Conservation (phyloP, 2,888 invertebrate genomes). For the Tetramorium bicarinatum region DNA sequence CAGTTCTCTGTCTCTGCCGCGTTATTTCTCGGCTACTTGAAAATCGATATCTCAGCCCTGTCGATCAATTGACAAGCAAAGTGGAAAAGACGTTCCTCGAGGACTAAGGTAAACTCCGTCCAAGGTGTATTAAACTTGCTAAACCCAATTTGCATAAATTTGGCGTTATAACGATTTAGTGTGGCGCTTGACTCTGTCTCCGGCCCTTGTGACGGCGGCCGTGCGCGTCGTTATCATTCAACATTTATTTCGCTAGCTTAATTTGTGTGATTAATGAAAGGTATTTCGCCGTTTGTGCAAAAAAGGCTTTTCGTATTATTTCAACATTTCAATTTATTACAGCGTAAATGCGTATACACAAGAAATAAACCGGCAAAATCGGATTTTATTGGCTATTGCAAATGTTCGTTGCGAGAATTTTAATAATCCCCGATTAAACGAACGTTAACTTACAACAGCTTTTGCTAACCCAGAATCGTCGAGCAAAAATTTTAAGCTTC, state of each 20-base stretch:
- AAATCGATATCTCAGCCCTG: conserved; percentile 45
- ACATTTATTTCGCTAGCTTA: conserved; percentile 38
- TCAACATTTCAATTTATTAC: conserved; percentile 6
- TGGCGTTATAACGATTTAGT: conserved; percentile 53
- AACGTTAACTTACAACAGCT: conserved; percentile 51
- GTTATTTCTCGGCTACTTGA: conserved; percentile 6
- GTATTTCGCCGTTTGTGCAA: neutral
- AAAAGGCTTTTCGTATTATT: conserved; percentile 3
- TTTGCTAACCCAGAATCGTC: conserved; percentile 48
- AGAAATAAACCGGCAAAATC: conserved; percentile 1
- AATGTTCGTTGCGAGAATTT: conserved; percentile 61
- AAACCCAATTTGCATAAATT: conserved; percentile 58
- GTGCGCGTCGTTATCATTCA: conserved; percentile 20
- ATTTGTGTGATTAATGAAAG: conserved; percentile 34
- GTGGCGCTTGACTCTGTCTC: conserved; percentile 25
- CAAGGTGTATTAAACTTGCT: conserved; percentile 57
- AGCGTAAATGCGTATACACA: neutral
- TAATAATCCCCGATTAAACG: conserved; percentile 58
- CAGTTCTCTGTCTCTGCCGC: neutral
- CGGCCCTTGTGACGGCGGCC: conserved; percentile 17
- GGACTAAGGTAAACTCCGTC: conserved; percentile 48
- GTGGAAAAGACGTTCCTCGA: conserved; percentile 55
- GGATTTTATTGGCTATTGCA: conserved; percentile 60
- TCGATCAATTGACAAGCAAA: conserved; percentile 51
- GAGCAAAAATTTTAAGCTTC: conserved; percentile 64